phyloP scores from a whole-genome alignment of 2,113 vertebrate genomes.

The Phrynosoma blainvillii region DNA sequence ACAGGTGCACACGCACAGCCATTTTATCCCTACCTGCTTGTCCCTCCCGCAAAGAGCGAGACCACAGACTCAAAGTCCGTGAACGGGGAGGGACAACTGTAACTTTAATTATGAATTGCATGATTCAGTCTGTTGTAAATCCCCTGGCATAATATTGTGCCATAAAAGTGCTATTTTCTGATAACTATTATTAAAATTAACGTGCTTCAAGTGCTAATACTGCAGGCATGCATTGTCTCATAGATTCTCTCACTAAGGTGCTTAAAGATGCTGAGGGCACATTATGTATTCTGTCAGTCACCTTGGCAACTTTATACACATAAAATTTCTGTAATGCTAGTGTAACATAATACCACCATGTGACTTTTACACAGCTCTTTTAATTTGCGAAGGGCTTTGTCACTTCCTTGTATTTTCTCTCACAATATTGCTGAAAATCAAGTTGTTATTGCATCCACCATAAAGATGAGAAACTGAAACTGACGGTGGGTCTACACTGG shows the following conservation, averaged over 20 bases:
- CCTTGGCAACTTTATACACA: neutral
- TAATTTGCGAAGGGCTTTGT: neutral
- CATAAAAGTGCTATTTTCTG: constrained; percentile 76
- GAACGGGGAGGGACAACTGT: too few relatives aligned
- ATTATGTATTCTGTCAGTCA: neutral
- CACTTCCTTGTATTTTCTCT: neutral
- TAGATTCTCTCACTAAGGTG: constrained; percentile 52
- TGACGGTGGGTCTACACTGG: neutral
- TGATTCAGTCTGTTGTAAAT: constrained; percentile 73
- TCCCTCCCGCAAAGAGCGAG: too few relatives aligned
- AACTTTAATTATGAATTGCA: constrained; percentile 72
- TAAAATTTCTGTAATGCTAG: neutral
- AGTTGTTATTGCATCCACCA: neutral
- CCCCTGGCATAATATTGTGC: constrained; percentile 75
- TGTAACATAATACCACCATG: neutral
- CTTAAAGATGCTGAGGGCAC: neutral
- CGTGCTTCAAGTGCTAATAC: constrained; percentile 71
- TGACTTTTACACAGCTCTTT: neutral
- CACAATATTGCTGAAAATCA: neutral
- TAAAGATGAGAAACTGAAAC: neutral
- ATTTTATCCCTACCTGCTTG: too few relatives aligned
- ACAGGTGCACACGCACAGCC: too few relatives aligned
- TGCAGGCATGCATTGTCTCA: constrained; percentile 59
- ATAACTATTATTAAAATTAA: constrained; percentile 78
- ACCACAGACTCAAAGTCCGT: too few relatives aligned